These are phyloP conservation scores for Symphodus melops DNA, from an alignment of 2,113 vertebrate species.

Conservation along the genomic window DNA sequence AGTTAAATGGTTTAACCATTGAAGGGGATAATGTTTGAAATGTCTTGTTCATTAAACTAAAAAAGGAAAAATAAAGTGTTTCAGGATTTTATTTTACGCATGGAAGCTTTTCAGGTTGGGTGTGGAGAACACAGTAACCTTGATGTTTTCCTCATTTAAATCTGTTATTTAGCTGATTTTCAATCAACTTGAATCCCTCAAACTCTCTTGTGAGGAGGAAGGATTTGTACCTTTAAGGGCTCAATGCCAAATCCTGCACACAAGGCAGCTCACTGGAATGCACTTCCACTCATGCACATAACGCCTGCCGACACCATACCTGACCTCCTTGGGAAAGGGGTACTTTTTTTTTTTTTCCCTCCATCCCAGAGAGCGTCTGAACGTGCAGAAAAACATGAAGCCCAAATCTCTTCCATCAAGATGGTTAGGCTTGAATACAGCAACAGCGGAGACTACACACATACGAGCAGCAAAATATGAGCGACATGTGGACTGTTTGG, in stretches of 20 bases:
- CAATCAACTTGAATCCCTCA: slow-evolving; percentile 2
- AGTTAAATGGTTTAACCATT: too few relatives aligned
- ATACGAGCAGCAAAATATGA: slow-evolving; percentile 48
- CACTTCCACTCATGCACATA: slow-evolving; percentile 68
- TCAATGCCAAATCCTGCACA: slow-evolving; percentile 57
- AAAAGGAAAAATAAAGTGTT: neutral
- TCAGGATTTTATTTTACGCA: neutral
- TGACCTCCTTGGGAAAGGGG: slow-evolving; percentile 38
- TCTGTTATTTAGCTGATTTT: neutral
- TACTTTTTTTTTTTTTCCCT: neutral
- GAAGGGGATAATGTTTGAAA: neutral
- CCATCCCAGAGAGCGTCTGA: slow-evolving; percentile 16
- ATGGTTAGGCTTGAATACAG: slow-evolving; percentile 51
- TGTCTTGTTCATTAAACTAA: slow-evolving; percentile 23
- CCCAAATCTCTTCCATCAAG: slow-evolving; percentile 56
- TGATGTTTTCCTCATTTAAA: neutral
- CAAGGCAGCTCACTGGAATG: slow-evolving; percentile 57
- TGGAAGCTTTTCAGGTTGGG: neutral
- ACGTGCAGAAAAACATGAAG: slow-evolving; percentile 67
- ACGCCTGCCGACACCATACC: slow-evolving; percentile 60
- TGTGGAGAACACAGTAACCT: neutral
- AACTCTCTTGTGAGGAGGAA: slow-evolving; percentile 35
- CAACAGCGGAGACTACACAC: slow-evolving; percentile 12
- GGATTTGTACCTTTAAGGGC: slow-evolving; percentile 74
- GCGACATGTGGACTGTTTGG: slow-evolving; percentile 62